These are phyloP conservation scores for Neoniphon sammara DNA, from an alignment of 2,797 vertebrate species.

Conservation along the genomic window DNA sequence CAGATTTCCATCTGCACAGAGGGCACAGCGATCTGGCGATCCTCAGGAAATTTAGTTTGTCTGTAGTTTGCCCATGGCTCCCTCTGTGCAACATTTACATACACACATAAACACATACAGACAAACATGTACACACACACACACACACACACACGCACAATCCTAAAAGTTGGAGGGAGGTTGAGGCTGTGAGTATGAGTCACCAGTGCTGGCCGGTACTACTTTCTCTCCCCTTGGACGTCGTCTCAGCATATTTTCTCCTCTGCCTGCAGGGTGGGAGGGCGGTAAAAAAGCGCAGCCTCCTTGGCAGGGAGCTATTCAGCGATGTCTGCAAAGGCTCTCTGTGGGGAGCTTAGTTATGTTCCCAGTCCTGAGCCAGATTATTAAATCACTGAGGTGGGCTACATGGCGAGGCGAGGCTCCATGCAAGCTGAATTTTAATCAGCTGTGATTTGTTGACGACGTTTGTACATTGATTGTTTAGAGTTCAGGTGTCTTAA, in stretches of 20 bases:
- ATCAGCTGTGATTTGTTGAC: slow-evolving; percentile 50
- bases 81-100: slow-evolving; percentile 13
- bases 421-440: slow-evolving; percentile 63
- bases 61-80: slow-evolving; percentile 17
- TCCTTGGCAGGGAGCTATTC: slow-evolving; percentile 46
- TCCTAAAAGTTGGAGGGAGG: slow-evolving; percentile 27
- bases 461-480: slow-evolving; percentile 17
- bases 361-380: slow-evolving; percentile 56
- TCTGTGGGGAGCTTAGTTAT: slow-evolving; percentile 66
- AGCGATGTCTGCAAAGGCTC: slow-evolving; percentile 58
- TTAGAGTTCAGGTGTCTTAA: background rate
- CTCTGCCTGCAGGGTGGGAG: slow-evolving; percentile 45
- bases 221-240: slow-evolving; percentile 38
- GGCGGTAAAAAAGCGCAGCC: slow-evolving; percentile 53
- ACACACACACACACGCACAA: slow-evolving; percentile 28
- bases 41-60: slow-evolving; percentile 37
- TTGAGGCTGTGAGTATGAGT: slow-evolving; percentile 48
- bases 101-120: background rate
- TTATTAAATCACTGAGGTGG: slow-evolving; percentile 64
- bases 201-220: slow-evolving; percentile 26
- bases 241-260: slow-evolving; percentile 45
- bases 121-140: background rate
- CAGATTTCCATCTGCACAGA: slow-evolving; percentile 25
- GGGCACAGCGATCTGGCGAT: slow-evolving; percentile 4
- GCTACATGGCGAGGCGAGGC: slow-evolving; percentile 48